A percentile compares a stretch with the other conserved stretches of the same genome.
phyloP scores from a whole-genome alignment of 1,140 invertebrate genomes.

The Zelostemma sp. region DNA sequence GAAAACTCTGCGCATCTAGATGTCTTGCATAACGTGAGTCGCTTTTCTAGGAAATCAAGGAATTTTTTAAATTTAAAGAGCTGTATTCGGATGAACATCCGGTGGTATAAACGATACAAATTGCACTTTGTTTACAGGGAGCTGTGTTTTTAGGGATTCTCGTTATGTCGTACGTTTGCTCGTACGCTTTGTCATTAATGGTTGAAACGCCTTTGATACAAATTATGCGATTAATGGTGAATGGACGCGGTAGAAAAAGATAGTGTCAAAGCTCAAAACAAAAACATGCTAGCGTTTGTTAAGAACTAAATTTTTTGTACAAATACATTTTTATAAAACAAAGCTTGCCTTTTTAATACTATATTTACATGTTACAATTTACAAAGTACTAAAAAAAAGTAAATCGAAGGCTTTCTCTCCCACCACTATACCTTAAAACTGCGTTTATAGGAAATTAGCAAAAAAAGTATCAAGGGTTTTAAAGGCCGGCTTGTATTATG shows the following conservation, averaged over 20 bases:
- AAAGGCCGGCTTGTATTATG: too few species aligned
- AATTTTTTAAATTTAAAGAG: too few species aligned
- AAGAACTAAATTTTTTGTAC: background rate
- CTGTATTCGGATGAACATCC: too few species aligned
- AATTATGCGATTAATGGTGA: conserved; percentile 44
- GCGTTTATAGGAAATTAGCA: too few species aligned
- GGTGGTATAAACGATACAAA: too few species aligned
- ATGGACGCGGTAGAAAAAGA: conserved; percentile 20
- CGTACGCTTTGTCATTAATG: conserved; percentile 53
- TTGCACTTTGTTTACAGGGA: conserved; percentile 53
- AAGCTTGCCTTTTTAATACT: background rate
- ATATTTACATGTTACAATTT: background rate
- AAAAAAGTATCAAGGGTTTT: too few species aligned
- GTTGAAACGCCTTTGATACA: conserved; percentile 59
- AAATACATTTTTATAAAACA: background rate
- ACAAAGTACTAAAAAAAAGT: background rate
- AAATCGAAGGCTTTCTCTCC: conserved; percentile 19
- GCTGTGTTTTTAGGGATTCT: conserved; percentile 43
- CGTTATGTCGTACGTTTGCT: conserved; percentile 46
- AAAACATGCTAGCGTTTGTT: background rate
- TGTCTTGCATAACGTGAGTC: conserved; percentile 58
- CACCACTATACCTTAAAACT: too few species aligned
- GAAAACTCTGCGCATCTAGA: conserved; percentile 51
- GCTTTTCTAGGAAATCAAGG: too few species aligned
- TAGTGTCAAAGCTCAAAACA: conserved; percentile 26